phyloP scores from a whole-genome alignment of 2,797 vertebrate genomes.

The Centropyge bicolor region DNA sequence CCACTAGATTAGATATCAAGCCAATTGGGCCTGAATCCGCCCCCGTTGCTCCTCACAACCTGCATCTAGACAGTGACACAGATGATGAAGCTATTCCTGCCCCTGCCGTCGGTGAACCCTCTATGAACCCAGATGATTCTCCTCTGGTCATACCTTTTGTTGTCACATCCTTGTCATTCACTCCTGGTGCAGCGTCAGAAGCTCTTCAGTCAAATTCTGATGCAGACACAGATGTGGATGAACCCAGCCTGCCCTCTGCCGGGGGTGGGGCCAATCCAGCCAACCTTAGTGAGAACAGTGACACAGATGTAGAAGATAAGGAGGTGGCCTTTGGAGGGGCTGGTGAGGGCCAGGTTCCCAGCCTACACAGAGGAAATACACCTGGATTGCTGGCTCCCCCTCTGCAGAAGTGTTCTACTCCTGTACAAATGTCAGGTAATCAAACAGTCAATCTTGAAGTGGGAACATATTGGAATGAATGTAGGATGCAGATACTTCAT shows the following conservation, averaged over 20 bases:
- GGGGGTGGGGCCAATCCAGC: not conserved
- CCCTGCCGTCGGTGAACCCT: constrained; percentile 18
- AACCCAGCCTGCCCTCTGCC: constrained; percentile 13
- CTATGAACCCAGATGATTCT: constrained; percentile 26
- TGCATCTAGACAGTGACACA: constrained; percentile 69
- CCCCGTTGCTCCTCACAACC: constrained; percentile 2
- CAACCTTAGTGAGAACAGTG: constrained; percentile 42
- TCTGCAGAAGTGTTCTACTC: constrained; percentile 77
- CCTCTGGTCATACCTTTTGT: constrained; percentile 24
- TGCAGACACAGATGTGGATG: constrained; percentile 59
- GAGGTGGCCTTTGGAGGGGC: constrained; percentile 16
- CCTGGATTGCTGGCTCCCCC: constrained; percentile 18
- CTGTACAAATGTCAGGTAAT: constrained; percentile 72
- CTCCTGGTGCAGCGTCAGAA: not conserved
- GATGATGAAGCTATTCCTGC: constrained; percentile 62
- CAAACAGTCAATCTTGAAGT: not conserved
- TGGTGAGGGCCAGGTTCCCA: constrained; percentile 35
- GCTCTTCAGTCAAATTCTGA: constrained; percentile 35
- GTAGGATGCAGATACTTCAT: not conserved
- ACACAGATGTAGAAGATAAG: constrained; percentile 71
- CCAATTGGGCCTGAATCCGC: constrained; percentile 19
- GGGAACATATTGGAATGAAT: not conserved
- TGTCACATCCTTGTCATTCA: constrained; percentile 2
- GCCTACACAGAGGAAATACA: constrained; percentile 40
- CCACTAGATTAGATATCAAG: constrained; percentile 33